phyloP scores from a whole-genome alignment of 1,140 invertebrate genomes.

The Globodera ellingtonae region DNA sequence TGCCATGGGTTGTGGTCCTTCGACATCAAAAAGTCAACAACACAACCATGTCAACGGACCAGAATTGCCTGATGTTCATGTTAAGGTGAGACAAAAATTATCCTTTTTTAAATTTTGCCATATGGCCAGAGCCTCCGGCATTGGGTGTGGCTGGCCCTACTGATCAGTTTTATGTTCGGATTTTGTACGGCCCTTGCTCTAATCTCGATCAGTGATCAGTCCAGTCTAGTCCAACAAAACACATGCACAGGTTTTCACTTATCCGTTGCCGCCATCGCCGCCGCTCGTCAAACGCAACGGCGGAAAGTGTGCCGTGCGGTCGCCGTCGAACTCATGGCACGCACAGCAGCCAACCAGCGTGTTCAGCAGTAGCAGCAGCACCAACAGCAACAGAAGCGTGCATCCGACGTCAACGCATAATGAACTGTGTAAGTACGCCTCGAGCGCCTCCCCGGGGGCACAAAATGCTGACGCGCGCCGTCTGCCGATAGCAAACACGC shows the following conservation, averaged over 20 bases:
- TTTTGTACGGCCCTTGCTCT: too few relatives aligned
- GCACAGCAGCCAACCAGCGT: too few relatives aligned
- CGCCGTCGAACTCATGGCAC: too few relatives aligned
- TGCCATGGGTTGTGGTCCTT: slow-evolving; percentile 26
- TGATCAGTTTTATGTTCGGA: neutral
- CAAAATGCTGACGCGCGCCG: neutral
- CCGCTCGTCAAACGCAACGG: neutral
- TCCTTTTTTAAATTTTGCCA: too few relatives aligned
- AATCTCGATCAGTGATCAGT: too few relatives aligned
- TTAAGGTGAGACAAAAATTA: neutral
- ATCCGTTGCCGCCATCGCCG: slow-evolving; percentile 2
- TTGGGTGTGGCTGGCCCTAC: neutral
- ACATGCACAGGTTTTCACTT: neutral
- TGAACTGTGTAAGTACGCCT: slow-evolving; percentile 26
- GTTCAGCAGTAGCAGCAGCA: too few relatives aligned
- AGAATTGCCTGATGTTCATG: neutral
- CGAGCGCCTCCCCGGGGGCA: neutral
- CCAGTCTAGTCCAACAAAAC: neutral
- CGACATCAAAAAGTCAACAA: neutral
- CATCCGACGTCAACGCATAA: neutral
- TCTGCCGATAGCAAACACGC: neutral
- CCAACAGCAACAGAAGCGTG: too few relatives aligned
- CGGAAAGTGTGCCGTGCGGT: neutral
- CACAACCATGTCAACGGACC: neutral
- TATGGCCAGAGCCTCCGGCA: too few relatives aligned